Base-by-base conservation (phyloP, 1,140 invertebrate genomes). In the Atta colombica region DNA sequence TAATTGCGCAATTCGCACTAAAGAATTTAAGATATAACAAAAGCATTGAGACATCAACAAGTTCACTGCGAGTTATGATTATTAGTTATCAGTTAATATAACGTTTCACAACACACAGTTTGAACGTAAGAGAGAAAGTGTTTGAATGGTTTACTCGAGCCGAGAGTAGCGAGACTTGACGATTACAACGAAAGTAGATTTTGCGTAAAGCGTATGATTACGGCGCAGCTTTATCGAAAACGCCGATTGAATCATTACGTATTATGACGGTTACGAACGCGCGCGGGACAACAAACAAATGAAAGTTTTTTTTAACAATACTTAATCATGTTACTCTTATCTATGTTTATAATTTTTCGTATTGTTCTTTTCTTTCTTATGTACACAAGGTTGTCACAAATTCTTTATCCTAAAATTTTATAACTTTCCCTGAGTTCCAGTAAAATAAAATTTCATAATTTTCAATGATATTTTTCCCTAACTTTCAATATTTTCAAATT, bases 61-160 rank as follows among this genome's bases (percentile, higher is more conserved):
- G 66, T 69, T 69, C 66, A 69, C 39, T 21, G 39, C 21, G 28
- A 65, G 18, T 65, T 25, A 35, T 51, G 60, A n/a, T 65, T 35
- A 75, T 63, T 77, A 28, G 35, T 45, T 49, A 78, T 25, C 21
- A 51, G 14, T 2, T 69, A 69, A 69, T 25, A 69, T 16, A 51
- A 60, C 14, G n/a, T 39, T 82, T 53, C 25, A 72, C 21, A 72
- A 12, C 28, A 71, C 1, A 12, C 55, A 21, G 55, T 6, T 66
- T 61, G 31, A 60, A 68, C 72, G 72, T 53, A 77, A 89, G 66
- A 84, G 80, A 85, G 88, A 89, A 89, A 89, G 61, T 68, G 45
- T 31, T 18, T 21, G 65, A 84, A 55, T 12, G 39, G 49, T n/a
- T 45, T 12, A 8, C 5, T 18, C 49, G n/a, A 75, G 16, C 21